phyloP scores from a whole-genome alignment of 2,113 vertebrate species.

The Tragelaphus buxtoni region DNA sequence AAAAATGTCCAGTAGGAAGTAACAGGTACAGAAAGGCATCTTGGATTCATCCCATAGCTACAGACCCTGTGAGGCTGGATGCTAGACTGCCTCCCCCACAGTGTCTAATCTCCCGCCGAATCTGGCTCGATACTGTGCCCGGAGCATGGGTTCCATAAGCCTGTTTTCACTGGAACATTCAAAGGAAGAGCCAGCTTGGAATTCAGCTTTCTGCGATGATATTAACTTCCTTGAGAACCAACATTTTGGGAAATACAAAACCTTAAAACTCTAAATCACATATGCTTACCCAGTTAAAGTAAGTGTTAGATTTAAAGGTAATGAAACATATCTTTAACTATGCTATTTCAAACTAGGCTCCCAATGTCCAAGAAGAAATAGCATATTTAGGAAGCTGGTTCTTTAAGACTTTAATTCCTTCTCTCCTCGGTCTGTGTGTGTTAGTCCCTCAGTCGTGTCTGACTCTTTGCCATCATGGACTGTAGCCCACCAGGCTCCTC shows the following conservation, averaged over 20 bases:
- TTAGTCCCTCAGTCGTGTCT: fast-evolving
- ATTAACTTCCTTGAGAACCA: background rate
- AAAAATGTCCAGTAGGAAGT: background rate
- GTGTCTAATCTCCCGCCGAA: background rate
- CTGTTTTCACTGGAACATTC: background rate
- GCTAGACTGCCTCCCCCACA: background rate
- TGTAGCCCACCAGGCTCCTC: background rate
- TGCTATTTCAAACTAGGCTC: background rate
- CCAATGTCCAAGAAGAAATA: background rate
- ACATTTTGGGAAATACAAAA: background rate
- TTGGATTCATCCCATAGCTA: background rate
- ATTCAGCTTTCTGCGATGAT: background rate
- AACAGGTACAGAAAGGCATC: background rate
- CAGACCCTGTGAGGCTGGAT: fast-evolving
- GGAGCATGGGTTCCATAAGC: background rate
- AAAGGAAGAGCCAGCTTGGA: background rate
- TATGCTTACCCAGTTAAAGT: background rate
- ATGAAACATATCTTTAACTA: background rate
- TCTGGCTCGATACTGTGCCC: fast-evolving
- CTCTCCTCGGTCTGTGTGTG: background rate
- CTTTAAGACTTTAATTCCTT: background rate
- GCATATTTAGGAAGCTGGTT: background rate
- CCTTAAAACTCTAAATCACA: background rate
- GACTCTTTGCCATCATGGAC: background rate
- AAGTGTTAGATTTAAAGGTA: background rate